phyloP scores from a whole-genome alignment of 2,113 vertebrate genomes.

The Takifugu bimaculatus region DNA sequence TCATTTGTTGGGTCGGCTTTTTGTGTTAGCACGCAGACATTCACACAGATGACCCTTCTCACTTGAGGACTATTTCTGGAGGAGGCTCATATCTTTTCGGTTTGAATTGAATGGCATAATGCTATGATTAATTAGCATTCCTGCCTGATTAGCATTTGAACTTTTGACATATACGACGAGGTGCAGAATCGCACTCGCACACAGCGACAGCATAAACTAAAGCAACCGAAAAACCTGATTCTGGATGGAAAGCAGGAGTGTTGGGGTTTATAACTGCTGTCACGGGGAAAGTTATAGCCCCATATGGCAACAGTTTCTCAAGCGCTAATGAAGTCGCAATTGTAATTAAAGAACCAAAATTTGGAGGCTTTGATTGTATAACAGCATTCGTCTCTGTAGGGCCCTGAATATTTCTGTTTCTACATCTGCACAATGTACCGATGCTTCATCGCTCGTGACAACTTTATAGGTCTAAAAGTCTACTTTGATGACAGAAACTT shows the following conservation, averaged over 20 bases:
- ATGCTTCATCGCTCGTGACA: constrained; percentile 29
- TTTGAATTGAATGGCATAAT: too few species aligned
- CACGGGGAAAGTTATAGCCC: constrained; percentile 20
- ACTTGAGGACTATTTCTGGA: too few species aligned
- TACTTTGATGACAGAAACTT: constrained; percentile 51
- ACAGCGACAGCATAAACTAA: constrained; percentile 11
- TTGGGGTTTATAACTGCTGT: constrained; percentile 1
- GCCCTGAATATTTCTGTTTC: constrained; percentile 26
- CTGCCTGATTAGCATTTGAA: constrained; percentile 1
- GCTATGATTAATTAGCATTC: not conserved
- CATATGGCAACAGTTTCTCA: constrained; percentile 20
- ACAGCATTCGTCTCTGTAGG: constrained; percentile 8
- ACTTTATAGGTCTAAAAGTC: constrained; percentile 34
- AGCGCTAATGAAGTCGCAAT: constrained; percentile 13
- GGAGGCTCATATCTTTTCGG: too few species aligned
- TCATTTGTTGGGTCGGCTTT: too few species aligned
- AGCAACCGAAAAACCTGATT: constrained; percentile 6
- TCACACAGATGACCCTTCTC: too few species aligned
- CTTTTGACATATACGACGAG: not conserved
- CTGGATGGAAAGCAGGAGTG: not conserved
- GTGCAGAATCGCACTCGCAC: not conserved
- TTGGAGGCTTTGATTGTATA: constrained; percentile 17
- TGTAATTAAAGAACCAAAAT: constrained; percentile 29
- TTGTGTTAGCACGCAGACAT: too few species aligned
- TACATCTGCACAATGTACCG: constrained; percentile 53